Base-by-base conservation (phyloP, 1,140 invertebrate species). In the Teleopsis dalmanni region DNA sequence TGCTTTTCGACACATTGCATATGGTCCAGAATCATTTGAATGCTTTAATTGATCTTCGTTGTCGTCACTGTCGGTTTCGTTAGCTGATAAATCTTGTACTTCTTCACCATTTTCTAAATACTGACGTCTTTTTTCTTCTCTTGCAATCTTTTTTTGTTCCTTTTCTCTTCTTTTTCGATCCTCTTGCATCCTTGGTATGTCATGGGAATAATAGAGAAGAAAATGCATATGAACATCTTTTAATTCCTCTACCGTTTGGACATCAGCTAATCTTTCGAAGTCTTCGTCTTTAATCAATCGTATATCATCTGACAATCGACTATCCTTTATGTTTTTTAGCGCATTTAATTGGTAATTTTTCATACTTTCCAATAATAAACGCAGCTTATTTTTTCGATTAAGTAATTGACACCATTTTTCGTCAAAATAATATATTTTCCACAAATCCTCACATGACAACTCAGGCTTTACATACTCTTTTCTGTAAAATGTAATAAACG, bases 401-500 rank as follows among this genome's bases (percentile, higher is more conserved):
- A 84, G 80, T 25, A 98, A 70, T 65, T 95, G 91, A 66, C 92
- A 97, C 93, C 94, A 99, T 77, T 86, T 95, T 31, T 90, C 93
- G 75, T 98, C 95, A 68, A 80, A 95, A 58, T 91, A 88, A 69
- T 95, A 99, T 2, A 99, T 86, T 66, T 88, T 91, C 96, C 96
- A 99, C 2, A 99, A 72, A 68, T 98, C 95, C 60, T 93, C 92
- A 18, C 98, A 93, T 48, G 85, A 91, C 9, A 99, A 70, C 58
- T 97, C 93, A 0, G 93, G 91, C 58, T 92, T 83, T 0, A 98
- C 91, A 65, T 98, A 95, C 70, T 99, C 97, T 73, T 99, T 99
- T 21, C 96, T 79, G 62, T 99, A 99, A 70, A 97, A 98, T 0
- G 94, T 91, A 58, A 99, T 99, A 63, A 99, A 99, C 1, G 96